phyloP scores from a whole-genome alignment of 2,113 vertebrate species.

The Clupea harengus region DNA sequence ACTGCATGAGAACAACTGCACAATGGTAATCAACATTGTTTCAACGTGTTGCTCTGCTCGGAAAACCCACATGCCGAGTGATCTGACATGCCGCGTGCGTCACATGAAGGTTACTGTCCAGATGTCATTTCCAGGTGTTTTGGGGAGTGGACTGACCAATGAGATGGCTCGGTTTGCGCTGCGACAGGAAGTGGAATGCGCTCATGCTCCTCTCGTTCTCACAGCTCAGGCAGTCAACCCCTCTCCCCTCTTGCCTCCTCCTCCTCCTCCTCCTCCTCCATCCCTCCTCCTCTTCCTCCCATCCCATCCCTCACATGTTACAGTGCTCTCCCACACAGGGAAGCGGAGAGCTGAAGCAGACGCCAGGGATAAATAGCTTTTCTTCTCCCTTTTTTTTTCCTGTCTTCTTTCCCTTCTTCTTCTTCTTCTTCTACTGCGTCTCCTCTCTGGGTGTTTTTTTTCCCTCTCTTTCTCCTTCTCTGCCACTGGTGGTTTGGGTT shows the following conservation, averaged over 20 bases:
- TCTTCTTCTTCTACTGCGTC: background rate
- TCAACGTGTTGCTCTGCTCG: background rate
- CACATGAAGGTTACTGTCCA: background rate
- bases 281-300: constrained; percentile 5
- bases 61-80: background rate
- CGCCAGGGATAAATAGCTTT: constrained; percentile 55
- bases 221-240: constrained; percentile 53
- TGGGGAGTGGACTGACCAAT: background rate
- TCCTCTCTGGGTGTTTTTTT: background rate
- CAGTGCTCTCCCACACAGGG: constrained; percentile 13
- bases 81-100: background rate
- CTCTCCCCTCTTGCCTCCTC: constrained; percentile 52
- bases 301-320: constrained; percentile 1
- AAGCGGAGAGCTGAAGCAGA: constrained; percentile 48
- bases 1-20: background rate
- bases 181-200: background rate
- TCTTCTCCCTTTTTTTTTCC: constrained; percentile 30
- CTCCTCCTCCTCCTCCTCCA: constrained; percentile 42
- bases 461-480: background rate
- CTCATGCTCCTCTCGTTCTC: constrained; percentile 28
- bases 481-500: constrained; percentile 35
- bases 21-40: background rate
- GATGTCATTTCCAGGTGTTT: constrained; percentile 17
- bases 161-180: background rate
- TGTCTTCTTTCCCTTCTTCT: background rate